phyloP scores from a whole-genome alignment of 2,888 invertebrate genomes.

The Cephalotes varians region DNA sequence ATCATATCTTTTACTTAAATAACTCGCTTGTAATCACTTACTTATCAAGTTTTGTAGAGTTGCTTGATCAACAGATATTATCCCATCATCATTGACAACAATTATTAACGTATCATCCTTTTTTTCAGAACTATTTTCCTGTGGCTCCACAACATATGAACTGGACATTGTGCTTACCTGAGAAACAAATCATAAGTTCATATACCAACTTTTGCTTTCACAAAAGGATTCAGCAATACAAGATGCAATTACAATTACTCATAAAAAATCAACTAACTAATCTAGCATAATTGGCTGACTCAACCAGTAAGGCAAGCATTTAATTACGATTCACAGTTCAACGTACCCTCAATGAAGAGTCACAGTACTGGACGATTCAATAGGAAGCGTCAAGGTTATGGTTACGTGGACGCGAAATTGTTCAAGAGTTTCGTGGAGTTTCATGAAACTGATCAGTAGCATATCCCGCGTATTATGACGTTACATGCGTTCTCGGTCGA shows the following conservation, averaged over 20 bases:
- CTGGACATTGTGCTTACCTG: slow-evolving; percentile 80
- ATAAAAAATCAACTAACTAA: no score
- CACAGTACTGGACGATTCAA: not conserved
- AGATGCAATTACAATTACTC: not conserved
- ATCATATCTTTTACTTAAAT: not conserved
- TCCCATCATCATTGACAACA: slow-evolving; percentile 95
- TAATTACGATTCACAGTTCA: not conserved
- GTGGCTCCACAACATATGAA: slow-evolving; percentile 82
- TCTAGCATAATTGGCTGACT: not conserved
- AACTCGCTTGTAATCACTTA: slow-evolving; percentile 86
- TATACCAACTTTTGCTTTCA: not conserved
- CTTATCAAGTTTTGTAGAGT: slow-evolving; percentile 93
- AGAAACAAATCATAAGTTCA: not conserved
- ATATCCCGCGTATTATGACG: not conserved
- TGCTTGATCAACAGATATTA: slow-evolving; percentile 93
- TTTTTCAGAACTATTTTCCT: slow-evolving; percentile 80
- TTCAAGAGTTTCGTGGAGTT: not conserved
- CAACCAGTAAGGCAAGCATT: not conserved
- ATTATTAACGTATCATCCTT: slow-evolving; percentile 93
- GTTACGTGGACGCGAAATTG: not conserved
- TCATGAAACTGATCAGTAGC: not conserved
- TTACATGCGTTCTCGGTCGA: no score
- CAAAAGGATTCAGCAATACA: not conserved
- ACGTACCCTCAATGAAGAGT: not conserved
- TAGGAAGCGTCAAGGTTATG: not conserved